phyloP scores from a whole-genome alignment of 2,113 vertebrate species.

The Lasiurus cinereus region DNA sequence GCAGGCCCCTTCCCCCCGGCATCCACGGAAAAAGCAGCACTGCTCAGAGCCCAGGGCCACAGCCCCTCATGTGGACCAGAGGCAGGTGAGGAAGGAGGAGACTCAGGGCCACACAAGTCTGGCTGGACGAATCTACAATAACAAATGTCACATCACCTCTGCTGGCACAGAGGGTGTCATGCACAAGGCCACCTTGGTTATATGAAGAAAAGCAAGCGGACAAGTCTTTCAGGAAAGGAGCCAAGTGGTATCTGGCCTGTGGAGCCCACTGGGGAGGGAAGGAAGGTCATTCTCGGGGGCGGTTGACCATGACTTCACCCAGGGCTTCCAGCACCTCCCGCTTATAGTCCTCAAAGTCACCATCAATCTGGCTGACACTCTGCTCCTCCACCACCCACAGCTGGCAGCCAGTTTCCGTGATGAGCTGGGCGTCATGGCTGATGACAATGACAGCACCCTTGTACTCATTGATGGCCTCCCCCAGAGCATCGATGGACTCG shows the following conservation, averaged over 20 bases:
- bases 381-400: constrained; percentile 95
- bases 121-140: no score
- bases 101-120: no score
- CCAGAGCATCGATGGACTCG: constrained; percentile 95
- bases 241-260: neutral
- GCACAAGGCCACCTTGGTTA: no score
- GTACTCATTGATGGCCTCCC: constrained; percentile 96
- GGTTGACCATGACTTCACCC: constrained; percentile 91
- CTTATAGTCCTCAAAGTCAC: constrained; percentile 97
- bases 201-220: no score
- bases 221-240: no score
- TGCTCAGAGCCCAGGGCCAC: no score
- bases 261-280: neutral
- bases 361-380: constrained; percentile 92
- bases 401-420: constrained; percentile 95
- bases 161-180: no score
- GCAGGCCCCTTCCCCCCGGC: no score
- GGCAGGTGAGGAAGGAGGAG: no score
- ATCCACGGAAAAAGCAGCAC: no score
- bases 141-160: no score
- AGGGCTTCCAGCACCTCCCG: constrained; percentile 95
- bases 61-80: no score
- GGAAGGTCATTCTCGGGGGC: constrained; percentile 81
- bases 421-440: constrained; percentile 95
- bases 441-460: constrained; percentile 96